Evolutionary conservation across 2,888 invertebrate genomes (phyloP), one percentile per base, ranked within the genome.

Genomic region (Acholoe squamosa): DNA sequence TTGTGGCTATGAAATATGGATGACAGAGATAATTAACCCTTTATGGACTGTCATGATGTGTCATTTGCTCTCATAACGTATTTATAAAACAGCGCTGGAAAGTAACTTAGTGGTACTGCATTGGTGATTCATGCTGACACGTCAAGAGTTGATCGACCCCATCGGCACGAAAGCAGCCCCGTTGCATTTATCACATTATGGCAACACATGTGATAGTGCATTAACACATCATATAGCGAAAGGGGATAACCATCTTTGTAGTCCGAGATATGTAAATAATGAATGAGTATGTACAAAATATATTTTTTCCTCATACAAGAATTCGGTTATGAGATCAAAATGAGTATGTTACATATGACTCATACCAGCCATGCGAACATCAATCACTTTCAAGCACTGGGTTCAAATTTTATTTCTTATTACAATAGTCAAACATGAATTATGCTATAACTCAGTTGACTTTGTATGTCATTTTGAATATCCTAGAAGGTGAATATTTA

Each of bases 251-350:
- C 54, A 19, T 54, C 54, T 10, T 19, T 14, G 10, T 54, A 25
- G 33, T 31, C 25, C 10, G 19, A 0, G 5, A 34, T 34, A 16
- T 5, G 33, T 33, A 16, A 25, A 80, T 80, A 34, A 80, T 43
- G 33, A 80, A 80, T 80, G 80, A 80, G 80, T 80, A 34, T 80
- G 43, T 80, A 80, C 80, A 76, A 80, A n/a, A 19, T 43, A 80
- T 19, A 34, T 12, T 71, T 67, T 25, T 25, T 25, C 25, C 22
- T 80, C 19, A 80, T 43, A 80, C 80, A 28, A 28, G 10, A 76
- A 31, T 25, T 7, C 31, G n/a, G 76, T 28, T 76, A 31, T 1
- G 80, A 80, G 80, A 80, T 80, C 80, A 80, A 34, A 80, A 76
- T 34, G 43, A 25, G 33, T 80, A 34, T 43, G 34, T 43, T 80